phyloP scores from a whole-genome alignment of 2,888 invertebrate species.

The Acrobeloides nanus region DNA sequence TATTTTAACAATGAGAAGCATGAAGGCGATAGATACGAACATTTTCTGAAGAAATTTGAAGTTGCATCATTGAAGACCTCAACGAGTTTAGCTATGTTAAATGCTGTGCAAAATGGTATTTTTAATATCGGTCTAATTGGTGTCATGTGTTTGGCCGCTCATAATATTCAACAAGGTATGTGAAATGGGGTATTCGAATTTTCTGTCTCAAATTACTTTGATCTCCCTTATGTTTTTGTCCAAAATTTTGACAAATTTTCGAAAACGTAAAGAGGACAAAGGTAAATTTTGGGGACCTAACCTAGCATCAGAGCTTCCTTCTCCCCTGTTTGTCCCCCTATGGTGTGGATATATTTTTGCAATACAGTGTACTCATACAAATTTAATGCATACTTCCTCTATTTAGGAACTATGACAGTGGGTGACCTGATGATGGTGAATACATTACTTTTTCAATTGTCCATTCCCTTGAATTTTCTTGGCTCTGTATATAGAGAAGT shows the following conservation, averaged over 20 bases:
- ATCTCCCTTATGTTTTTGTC: no score
- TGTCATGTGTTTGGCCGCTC: slow-evolving; percentile 87
- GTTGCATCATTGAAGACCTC: slow-evolving; percentile 78
- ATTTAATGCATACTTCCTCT: slow-evolving; percentile 4
- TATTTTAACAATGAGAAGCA: slow-evolving; percentile 96
- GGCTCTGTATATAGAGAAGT: slow-evolving; percentile 94
- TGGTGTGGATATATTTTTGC: no score
- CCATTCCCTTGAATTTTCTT: slow-evolving; percentile 90
- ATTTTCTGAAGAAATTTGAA: slow-evolving; percentile 76
- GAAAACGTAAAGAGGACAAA: no score
- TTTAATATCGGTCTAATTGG: slow-evolving; percentile 83
- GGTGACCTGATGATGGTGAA: slow-evolving; percentile 98
- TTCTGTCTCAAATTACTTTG: no score
- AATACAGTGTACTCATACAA: background rate
- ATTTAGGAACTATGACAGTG: slow-evolving; percentile 80
- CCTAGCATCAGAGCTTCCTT: no score
- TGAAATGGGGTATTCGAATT: no score
- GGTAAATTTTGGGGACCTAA: no score
- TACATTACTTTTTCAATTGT: slow-evolving; percentile 89
- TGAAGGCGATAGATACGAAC: slow-evolving; percentile 82
- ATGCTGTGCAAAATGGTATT: slow-evolving; percentile 94
- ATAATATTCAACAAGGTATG: slow-evolving; percentile 79
- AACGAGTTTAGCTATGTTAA: slow-evolving; percentile 80
- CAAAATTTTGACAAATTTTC: no score
- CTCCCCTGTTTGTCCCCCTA: no score